Base-by-base conservation (phyloP, 2,113 vertebrate genomes). In the Salvator merianae region DNA sequence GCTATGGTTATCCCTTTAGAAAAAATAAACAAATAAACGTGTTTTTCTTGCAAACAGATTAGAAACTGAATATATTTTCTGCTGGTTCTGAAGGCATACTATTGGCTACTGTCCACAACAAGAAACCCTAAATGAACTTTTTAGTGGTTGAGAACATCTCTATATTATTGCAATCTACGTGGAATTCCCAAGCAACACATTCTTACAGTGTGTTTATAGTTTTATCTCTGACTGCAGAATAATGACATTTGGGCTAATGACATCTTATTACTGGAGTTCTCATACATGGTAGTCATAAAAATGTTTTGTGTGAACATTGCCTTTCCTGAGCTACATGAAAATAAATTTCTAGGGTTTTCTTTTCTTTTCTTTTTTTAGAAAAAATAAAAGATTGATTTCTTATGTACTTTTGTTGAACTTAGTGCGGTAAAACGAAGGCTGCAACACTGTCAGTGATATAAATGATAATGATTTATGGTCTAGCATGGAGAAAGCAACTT, bases 101-200 rank as follows among this genome's bases (percentile, higher is more conserved):
- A 4, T 95, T 0, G 95, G 96, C 81, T 96, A 95, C 70, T 97
- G 96, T 79, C 96, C 95, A 0, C 96, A 97, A 0, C 96, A 97
- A 87, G 96, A 96, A 62, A 94, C 95, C 28, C 63, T 97, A 83
- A 94, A 96, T 40, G 92, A 92, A 22, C 88, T 95, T 72, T 80
- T 97, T 85, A 96, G 92, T 0, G 95, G 94, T 2, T 91, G 95
- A 95, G 96, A 97, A 5, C 96, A 97, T 59, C 94, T 97, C 53
- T 86, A 82, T 96, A 94, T 77, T 96, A 96, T 87, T 95, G 95
- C 62, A 89, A 85, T 1, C 85, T 96, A 8, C 91, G 89, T 6
- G 96, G 96, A 69, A 87, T 97, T 81, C 94, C 95, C 13, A 91
- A 88, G 7, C 73, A 81, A 1, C 14, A 28, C 63, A 79, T 95